Conservation (phyloP, 2,888 invertebrate genomes). For the Pinctada fucata region DNA sequence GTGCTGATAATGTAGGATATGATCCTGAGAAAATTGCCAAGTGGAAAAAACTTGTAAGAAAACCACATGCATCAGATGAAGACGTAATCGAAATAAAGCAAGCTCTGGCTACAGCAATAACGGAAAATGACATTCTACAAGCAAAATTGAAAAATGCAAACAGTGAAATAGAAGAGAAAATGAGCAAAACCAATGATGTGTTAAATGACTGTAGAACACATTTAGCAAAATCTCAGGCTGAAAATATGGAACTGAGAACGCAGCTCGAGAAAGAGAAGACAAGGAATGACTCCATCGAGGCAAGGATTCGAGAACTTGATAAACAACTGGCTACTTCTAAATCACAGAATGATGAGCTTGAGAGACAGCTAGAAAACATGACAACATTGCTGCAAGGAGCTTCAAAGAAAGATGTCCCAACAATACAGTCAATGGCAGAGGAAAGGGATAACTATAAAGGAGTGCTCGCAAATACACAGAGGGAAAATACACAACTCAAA, state of each 20-base stretch:
- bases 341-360: conserved; percentile 49
- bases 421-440: conserved; percentile 47
- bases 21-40: conserved; percentile 58
- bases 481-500: conserved; percentile 60
- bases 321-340: conserved; percentile 50
- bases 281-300: conserved; percentile 54
- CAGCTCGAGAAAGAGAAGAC: conserved; percentile 61
- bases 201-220: conserved; percentile 68
- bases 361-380: conserved; percentile 57
- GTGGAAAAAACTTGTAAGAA: conserved; percentile 61
- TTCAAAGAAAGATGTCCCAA: conserved; percentile 37
- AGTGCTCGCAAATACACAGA: conserved; percentile 53
- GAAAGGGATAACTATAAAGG: conserved; percentile 58
- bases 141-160: conserved; percentile 68
- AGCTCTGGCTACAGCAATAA: conserved; percentile 66
- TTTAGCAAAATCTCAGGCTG: conserved; percentile 64
- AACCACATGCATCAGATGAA: conserved; percentile 55
- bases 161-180: conserved; percentile 64
- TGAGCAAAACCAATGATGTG: conserved; percentile 66
- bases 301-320: conserved; percentile 57
- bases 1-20: conserved; percentile 54
- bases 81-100: conserved; percentile 68
- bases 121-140: conserved; percentile 69
- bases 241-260: conserved; percentile 66
- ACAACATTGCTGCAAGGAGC: conserved; percentile 54